Conservation (phyloP, 2,113 vertebrate species). For the Mesembrinibis cayennensis region DNA sequence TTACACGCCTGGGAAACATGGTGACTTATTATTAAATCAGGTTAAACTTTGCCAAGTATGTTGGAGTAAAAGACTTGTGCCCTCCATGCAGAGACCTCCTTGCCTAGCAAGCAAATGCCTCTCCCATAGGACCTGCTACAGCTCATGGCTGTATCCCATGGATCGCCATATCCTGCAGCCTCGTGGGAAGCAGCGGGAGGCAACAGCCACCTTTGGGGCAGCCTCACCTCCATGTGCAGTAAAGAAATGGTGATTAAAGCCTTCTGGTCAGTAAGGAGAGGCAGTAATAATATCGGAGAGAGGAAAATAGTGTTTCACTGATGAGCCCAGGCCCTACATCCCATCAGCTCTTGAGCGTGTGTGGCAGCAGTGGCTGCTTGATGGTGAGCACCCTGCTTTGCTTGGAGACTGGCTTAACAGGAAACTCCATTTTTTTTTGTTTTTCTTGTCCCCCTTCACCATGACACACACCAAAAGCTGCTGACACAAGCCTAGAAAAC, state of each 20-base stretch:
- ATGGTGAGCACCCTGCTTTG: not conserved
- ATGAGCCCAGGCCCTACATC: not conserved
- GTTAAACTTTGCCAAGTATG: not conserved
- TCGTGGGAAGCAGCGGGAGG: not conserved
- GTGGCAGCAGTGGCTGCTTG: not conserved
- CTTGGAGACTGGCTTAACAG: not conserved
- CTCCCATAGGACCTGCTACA: not conserved
- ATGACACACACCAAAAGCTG: not conserved
- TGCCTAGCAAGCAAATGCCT: not conserved
- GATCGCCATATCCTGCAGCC: not conserved
- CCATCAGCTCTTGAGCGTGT: rapidly evolving
- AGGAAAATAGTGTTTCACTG: not conserved
- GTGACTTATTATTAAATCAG: not conserved
- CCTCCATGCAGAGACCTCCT: not conserved
- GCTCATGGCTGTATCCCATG: not conserved
- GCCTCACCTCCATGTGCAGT: not conserved
- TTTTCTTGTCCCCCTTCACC: not conserved
- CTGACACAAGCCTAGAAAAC: not conserved
- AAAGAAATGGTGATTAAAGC: not conserved
- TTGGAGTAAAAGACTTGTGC: not conserved
- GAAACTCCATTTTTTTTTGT: not conserved
- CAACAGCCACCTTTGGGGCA: not conserved
- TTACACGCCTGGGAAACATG: not conserved
- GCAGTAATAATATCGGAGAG: not conserved
- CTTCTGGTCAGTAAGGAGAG: not conserved